Evolutionary conservation across 1,140 invertebrate species (phyloP), one percentile per base, ranked within the genome.

Genomic region (Lasioglossum albipes): DNA sequence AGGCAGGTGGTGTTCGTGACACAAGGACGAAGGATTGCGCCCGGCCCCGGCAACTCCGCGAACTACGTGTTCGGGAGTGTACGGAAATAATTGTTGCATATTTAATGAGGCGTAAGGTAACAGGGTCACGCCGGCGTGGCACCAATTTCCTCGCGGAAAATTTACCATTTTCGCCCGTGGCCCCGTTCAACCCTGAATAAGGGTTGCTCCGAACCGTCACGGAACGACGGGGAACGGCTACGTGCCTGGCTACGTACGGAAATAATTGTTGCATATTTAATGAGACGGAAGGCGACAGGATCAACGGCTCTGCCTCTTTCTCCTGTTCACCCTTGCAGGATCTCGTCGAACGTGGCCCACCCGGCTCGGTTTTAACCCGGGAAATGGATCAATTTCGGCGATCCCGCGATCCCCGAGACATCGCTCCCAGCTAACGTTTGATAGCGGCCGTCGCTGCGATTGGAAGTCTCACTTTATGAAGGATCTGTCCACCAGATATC

Each of bases 191-290:
- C 76, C 66, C 61, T 66, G 52, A 86, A 82, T 75, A 85, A 85
- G 83, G 71, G 27, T 61, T 64, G 76, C 80, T 65, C 69, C 75
- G 70, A 75, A 75, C 59, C 78, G 22, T 85, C 84, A 67, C 79
- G 74, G 62, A 82, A 65, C 68, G 52, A 80, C 27, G 36, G 20
- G 49, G n/a, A 73, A 80, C 42, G 49, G 59, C 68, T 83, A 85
- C 84, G 84, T 85, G 83, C 79, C 74, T 41, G 59, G 66, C 72
- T 57, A 77, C 61, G 75, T 77, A 85, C 83, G 84, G 84, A 84
- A 87, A 89, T 87, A 90, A 90, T 90, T 87, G 87, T 87, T 83
- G 87, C 84, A 86, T 90, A 89, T 90, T 87, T 87, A 87, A 89
- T 80, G 84, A 85, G 80, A 83, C 52, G 72, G 65, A 82, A 79